These are phyloP conservation scores for Beaufortia kweichowensis DNA, from an alignment of 2,113 vertebrate species.

Conservation along the genomic window DNA sequence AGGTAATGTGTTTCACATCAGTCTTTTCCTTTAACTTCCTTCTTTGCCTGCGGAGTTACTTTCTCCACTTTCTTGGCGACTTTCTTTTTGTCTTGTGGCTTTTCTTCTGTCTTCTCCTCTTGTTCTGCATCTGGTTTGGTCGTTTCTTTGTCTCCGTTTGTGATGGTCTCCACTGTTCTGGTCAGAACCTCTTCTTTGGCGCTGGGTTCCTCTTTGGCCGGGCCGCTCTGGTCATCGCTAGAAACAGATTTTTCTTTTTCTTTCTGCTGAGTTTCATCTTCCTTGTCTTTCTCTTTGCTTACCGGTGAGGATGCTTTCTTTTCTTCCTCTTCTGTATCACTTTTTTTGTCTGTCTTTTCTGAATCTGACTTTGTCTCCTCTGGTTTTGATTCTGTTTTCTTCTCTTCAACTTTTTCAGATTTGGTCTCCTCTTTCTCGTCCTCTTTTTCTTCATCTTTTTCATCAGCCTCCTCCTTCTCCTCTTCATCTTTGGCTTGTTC, in stretches of 20 bases:
- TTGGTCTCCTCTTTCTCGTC: background rate
- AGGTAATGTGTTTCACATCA: background rate
- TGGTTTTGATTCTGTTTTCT: constrained; percentile 7
- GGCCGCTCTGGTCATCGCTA: background rate
- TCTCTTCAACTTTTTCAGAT: background rate
- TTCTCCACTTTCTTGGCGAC: constrained; percentile 31
- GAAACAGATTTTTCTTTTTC: background rate
- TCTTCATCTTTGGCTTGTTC: constrained; percentile 20
- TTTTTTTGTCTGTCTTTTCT: constrained; percentile 17
- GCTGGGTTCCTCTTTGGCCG: constrained; percentile 16
- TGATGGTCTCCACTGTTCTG: constrained; percentile 25
- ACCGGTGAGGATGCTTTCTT: background rate
- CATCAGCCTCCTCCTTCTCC: constrained; percentile 11
- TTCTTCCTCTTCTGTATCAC: background rate
- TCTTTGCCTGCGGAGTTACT: background rate
- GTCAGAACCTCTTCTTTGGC: constrained; percentile 29
- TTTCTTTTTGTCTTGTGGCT: constrained; percentile 18
- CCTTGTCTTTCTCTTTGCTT: background rate
- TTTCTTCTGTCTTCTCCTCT: constrained; percentile 10
- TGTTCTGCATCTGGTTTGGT: constrained; percentile 15
- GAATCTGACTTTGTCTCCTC: background rate
- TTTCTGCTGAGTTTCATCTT: background rate
- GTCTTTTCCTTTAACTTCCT: constrained; percentile 30
- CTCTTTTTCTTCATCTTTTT: background rate
- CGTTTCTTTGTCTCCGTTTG: constrained; percentile 27